Percentiles rank a stretch among this genome's conserved stretches.
Conservation (phyloP, 2,888 invertebrate species). For the Chironomus riparius region DNA sequence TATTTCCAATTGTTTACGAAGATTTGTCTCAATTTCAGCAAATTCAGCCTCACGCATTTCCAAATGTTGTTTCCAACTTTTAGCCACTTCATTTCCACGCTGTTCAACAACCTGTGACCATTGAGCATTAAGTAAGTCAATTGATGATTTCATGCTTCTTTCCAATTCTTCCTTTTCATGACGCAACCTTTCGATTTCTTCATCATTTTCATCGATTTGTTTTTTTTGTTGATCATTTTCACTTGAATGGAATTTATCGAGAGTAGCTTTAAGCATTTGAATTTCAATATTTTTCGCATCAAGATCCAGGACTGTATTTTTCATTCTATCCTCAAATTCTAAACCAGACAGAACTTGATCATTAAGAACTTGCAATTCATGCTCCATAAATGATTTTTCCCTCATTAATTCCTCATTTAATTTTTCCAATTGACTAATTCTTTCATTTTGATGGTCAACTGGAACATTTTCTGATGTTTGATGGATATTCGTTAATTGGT, state of each 20-base stretch:
- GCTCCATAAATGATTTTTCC: constrained; percentile 39
- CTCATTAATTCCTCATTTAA: constrained; percentile 33
- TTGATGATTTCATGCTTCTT: constrained; percentile 29
- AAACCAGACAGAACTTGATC: constrained; percentile 39
- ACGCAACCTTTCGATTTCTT: constrained; percentile 19
- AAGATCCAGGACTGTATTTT: constrained; percentile 36
- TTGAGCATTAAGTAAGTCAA: constrained; percentile 36
- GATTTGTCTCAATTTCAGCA: constrained; percentile 44
- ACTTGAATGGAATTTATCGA: not conserved
- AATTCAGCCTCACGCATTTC: constrained; percentile 56
- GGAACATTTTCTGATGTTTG: no score
- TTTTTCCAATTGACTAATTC: constrained; percentile 31
- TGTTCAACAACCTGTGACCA: constrained; percentile 53
- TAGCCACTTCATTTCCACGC: constrained; percentile 57
- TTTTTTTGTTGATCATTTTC: not conserved
- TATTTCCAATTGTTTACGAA: constrained; percentile 44
- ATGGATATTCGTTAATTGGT: not conserved
- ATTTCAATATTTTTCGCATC: constrained; percentile 41
- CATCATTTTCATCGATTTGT: constrained; percentile 29
- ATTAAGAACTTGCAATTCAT: constrained; percentile 39
- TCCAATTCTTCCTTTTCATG: constrained; percentile 28
- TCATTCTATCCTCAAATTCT: constrained; percentile 39
- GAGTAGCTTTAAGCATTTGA: constrained; percentile 29
- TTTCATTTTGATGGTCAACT: not conserved
- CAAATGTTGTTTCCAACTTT: constrained; percentile 60